phyloP scores from a whole-genome alignment of 1,140 invertebrate species.

The Pseudachorutes palmiensis region DNA sequence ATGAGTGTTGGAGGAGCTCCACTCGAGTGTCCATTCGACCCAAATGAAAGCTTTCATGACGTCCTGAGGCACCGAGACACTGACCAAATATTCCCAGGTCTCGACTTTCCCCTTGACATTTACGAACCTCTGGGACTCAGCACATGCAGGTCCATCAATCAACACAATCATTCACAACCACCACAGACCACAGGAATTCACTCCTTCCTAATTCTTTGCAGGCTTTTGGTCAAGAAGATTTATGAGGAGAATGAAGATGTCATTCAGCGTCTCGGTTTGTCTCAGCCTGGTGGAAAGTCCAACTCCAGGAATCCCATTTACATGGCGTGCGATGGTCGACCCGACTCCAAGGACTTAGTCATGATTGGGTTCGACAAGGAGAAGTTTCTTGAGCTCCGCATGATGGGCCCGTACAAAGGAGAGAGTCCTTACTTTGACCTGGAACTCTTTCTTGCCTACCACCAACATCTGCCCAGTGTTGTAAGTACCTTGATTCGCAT shows the following conservation, averaged over 20 bases:
- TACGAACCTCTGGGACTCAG: no score
- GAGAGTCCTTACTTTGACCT: constrained; percentile 20
- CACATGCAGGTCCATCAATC: no score
- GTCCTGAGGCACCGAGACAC: background rate
- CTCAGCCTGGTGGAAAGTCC: constrained; percentile 18
- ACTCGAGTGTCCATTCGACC: constrained; percentile 37
- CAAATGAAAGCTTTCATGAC: constrained; percentile 35
- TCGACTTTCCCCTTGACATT: constrained; percentile 15
- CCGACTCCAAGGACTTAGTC: background rate
- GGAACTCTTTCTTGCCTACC: constrained; percentile 22
- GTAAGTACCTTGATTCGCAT: constrained; percentile 12
- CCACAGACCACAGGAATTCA: no score
- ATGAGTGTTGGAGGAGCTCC: constrained; percentile 28
- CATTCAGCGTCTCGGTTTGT: constrained; percentile 2
- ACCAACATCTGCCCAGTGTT: constrained; percentile 16
- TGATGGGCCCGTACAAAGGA: constrained; percentile 27
- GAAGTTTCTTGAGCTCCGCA: constrained; percentile 18
- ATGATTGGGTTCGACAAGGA: constrained; percentile 26
- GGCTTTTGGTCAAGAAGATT: constrained; percentile 19
- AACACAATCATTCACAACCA: no score
- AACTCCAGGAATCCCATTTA: constrained; percentile 8
- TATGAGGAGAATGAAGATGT: constrained; percentile 16
- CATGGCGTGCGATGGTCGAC: constrained; percentile 5
- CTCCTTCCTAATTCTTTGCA: background rate
- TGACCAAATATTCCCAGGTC: constrained; percentile 21